Percentiles rank a stretch among this genome's conserved stretches.
These are phyloP conservation scores for Nymphalis c-album DNA, from an alignment of 2,888 invertebrate genomes.

Conservation along the genomic window DNA sequence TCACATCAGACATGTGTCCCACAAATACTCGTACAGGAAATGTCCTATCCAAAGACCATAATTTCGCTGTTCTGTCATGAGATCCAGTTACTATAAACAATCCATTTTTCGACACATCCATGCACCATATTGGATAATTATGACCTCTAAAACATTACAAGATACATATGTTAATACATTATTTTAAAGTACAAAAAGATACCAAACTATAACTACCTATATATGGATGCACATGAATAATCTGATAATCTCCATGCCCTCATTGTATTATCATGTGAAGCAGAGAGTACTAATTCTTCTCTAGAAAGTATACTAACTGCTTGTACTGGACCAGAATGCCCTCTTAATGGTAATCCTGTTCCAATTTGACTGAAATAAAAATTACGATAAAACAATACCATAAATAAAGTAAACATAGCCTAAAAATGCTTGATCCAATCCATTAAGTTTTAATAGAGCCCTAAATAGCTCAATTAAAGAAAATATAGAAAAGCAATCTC, in stretches of 20 bases:
- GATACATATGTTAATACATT: too few species aligned
- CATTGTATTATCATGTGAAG: conserved; percentile 89
- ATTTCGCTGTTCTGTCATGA: conserved; percentile 88
- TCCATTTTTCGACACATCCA: conserved; percentile 85
- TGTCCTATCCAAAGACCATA: conserved; percentile 91
- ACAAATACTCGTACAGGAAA: conserved; percentile 92
- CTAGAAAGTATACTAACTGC: conserved; percentile 83
- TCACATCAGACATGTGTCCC: conserved; percentile 94
- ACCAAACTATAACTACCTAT: conserved; percentile 72
- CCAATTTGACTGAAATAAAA: conserved; percentile 73
- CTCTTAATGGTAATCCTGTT: conserved; percentile 84
- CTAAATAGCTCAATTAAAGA: too few species aligned
- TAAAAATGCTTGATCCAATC: too few species aligned
- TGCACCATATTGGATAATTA: conserved; percentile 93
- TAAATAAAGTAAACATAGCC: too few species aligned
- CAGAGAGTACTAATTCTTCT: conserved; percentile 86
- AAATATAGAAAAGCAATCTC: too few species aligned
- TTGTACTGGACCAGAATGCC: conserved; percentile 87
- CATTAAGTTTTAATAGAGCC: too few species aligned
- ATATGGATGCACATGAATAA: conserved; percentile 85
- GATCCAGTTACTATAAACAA: conserved; percentile 90
- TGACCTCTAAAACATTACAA: conserved; percentile 84
- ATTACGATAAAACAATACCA: too few species aligned
- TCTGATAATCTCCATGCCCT: conserved; percentile 87
- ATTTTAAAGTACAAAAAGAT: neutral